Conservation (phyloP, 2,113 vertebrate genomes). For the Orthonyx spaldingii region DNA sequence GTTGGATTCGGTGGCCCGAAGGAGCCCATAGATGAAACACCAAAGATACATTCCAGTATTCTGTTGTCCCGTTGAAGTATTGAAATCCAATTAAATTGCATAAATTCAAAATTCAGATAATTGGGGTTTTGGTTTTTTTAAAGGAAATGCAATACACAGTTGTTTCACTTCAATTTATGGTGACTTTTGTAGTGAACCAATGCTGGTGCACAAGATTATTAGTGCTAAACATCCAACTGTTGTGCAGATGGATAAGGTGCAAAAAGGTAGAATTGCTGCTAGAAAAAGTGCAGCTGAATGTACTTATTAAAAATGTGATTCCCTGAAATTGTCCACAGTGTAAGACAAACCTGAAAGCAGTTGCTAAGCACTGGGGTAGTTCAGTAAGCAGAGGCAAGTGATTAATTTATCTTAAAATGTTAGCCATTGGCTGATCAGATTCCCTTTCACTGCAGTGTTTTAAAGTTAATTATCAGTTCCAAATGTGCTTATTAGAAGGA, state of each 20-base stretch:
- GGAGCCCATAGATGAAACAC: too few relatives aligned
- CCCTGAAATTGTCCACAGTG: neutral
- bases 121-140: neutral
- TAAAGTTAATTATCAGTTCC: neutral
- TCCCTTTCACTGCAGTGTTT: neutral
- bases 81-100: neutral
- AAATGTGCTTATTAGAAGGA: neutral
- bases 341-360: neutral
- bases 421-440: neutral
- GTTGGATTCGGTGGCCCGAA: too few relatives aligned
- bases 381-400: neutral
- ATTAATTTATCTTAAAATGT: neutral
- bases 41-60: too few relatives aligned
- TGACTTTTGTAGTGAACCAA: neutral
- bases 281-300: neutral
- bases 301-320: neutral
- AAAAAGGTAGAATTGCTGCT: neutral
- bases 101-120: neutral
- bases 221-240: neutral
- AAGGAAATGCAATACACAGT: fast-evolving
- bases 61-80: neutral
- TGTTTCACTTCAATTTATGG: neutral
- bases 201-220: neutral
- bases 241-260: neutral
- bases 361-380: neutral